These are phyloP conservation scores for Contarinia nasturtii DNA, from an alignment of 1,140 invertebrate genomes.

Conservation along the genomic window DNA sequence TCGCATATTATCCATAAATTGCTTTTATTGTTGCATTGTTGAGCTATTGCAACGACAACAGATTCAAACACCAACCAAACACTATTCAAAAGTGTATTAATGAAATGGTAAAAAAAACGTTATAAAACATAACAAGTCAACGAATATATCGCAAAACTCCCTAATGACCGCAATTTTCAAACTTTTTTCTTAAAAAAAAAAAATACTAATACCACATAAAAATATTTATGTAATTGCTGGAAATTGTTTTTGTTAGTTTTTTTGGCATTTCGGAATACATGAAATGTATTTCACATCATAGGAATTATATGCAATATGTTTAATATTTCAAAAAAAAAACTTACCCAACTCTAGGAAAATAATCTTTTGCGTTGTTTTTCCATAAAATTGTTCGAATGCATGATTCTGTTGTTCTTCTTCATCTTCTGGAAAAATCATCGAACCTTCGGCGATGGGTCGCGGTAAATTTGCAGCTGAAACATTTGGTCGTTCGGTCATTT, in stretches of 20 bases:
- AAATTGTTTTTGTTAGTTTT: too few species aligned
- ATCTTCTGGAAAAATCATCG: slow-evolving; percentile 16
- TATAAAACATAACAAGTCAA: background rate
- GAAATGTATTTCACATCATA: too few species aligned
- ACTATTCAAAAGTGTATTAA: too few species aligned
- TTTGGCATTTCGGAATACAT: too few species aligned
- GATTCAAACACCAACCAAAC: too few species aligned
- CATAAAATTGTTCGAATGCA: slow-evolving; percentile 52
- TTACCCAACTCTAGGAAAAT: slow-evolving; percentile 55
- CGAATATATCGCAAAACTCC: background rate
- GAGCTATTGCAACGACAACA: too few species aligned
- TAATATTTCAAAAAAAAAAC: slow-evolving; percentile 7
- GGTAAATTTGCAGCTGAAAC: slow-evolving; percentile 39
- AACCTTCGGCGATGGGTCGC: slow-evolving; percentile 44
- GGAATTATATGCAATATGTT: background rate
- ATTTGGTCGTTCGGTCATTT: slow-evolving; percentile 49
- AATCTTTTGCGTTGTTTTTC: slow-evolving; percentile 57
- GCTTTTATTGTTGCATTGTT: slow-evolving; percentile 6
- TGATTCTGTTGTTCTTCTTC: slow-evolving; percentile 25
- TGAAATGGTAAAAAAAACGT: too few species aligned
- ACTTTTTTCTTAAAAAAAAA: too few species aligned
- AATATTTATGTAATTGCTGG: background rate
- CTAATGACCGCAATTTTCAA: too few species aligned
- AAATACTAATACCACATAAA: too few species aligned
- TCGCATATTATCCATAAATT: slow-evolving; percentile 5